phyloP scores from a whole-genome alignment of 2,797 vertebrate species.

The Pangasius djambal region DNA sequence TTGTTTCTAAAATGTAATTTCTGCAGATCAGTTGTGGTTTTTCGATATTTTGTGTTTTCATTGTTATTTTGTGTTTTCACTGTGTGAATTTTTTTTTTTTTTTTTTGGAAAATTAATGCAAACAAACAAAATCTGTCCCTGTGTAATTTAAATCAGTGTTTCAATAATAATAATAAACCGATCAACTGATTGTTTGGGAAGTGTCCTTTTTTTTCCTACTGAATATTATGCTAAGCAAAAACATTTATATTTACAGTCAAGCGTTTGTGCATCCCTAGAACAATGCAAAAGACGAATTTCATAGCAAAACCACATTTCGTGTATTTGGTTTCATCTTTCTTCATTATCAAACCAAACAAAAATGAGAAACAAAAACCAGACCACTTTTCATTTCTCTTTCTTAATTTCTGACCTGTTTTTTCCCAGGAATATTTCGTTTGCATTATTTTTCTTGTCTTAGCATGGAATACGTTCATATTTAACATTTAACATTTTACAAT shows the following conservation, averaged over 20 bases:
- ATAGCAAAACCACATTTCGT: background rate
- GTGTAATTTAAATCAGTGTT: background rate
- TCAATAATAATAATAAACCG: background rate
- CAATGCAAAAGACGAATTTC: background rate
- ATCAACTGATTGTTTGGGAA: no score
- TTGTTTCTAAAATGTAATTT: background rate
- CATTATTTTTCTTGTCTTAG: background rate
- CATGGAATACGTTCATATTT: background rate
- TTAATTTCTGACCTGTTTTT: background rate
- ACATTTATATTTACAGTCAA: background rate
- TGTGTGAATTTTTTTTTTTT: background rate
- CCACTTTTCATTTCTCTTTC: background rate
- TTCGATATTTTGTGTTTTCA: background rate
- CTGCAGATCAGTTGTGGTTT: background rate
- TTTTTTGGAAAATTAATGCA: background rate
- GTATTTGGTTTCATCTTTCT: background rate
- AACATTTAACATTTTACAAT: background rate
- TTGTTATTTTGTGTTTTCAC: no score
- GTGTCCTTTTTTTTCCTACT: background rate
- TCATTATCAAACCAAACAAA: background rate
- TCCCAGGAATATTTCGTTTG: background rate
- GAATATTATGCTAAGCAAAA: background rate
- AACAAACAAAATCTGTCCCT: background rate
- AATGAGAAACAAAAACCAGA: background rate
- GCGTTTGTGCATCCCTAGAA: background rate